Conservation (phyloP, 2,888 invertebrate genomes). For the Lutraria lutraria region DNA sequence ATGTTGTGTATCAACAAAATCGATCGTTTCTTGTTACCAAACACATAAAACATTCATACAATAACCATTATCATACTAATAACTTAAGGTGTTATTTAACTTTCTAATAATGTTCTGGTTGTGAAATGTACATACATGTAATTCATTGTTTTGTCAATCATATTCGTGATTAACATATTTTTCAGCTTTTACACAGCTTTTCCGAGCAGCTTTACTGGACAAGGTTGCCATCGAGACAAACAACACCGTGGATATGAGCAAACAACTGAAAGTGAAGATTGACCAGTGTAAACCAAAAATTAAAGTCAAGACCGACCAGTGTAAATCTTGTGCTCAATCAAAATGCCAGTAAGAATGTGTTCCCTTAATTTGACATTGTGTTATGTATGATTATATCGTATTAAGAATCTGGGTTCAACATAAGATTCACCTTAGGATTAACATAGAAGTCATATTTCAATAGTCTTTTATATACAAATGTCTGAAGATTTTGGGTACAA, state of each 20-base stretch:
- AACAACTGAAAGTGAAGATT: conserved; percentile 50
- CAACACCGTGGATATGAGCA: conserved; percentile 57
- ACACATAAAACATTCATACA: too few species aligned
- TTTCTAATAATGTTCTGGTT: not conserved
- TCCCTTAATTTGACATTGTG: too few species aligned
- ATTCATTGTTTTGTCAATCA: not conserved
- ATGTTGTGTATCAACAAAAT: too few species aligned
- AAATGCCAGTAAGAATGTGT: conserved; percentile 58
- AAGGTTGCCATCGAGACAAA: conserved; percentile 65
- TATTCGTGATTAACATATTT: not conserved
- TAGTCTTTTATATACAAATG: too few species aligned
- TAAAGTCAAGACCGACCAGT: conserved; percentile 26
- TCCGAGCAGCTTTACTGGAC: conserved; percentile 59
- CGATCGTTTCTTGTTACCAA: too few species aligned
- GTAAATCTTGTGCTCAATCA: conserved; percentile 57
- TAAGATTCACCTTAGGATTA: too few species aligned
- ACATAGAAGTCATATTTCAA: too few species aligned
- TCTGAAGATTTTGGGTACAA: too few species aligned
- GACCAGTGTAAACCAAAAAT: conserved; percentile 54
- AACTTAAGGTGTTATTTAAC: not conserved
- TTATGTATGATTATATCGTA: too few species aligned
- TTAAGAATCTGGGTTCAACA: too few species aligned
- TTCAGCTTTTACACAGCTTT: conserved; percentile 60
- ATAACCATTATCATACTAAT: not conserved
- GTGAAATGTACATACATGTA: not conserved